Conservation (phyloP, 2,888 invertebrate species). For the Zelleria hepariella region DNA sequence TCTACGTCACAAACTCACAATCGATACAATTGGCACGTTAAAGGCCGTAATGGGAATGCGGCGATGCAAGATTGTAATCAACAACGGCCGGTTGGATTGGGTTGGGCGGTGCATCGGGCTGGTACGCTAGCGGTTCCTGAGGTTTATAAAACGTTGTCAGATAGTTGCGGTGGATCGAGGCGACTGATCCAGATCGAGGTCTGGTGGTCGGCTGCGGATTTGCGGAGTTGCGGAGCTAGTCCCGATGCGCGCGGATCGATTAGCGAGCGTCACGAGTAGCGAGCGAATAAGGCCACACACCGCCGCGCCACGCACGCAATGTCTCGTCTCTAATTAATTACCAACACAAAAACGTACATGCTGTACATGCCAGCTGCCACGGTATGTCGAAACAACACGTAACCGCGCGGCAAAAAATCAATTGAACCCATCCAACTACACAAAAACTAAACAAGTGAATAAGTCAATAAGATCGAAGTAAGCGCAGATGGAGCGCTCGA, state of each 20-base stretch:
- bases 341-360: conserved; percentile 8
- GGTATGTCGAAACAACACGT: conserved; percentile 4
- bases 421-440: conserved; percentile 14
- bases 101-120: conserved; percentile 14
- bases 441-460: conserved; percentile 14
- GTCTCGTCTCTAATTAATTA: conserved; percentile 13
- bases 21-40: conserved; percentile 50
- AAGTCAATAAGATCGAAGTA: conserved; percentile 31
- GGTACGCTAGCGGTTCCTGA: conserved; percentile 19
- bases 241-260: conserved; percentile 44
- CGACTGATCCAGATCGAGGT: conserved; percentile 62
- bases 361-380: background rate
- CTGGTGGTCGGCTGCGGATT: conserved; percentile 37
- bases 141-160: conserved; percentile 34
- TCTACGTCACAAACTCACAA: conserved; percentile 49
- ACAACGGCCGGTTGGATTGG: conserved; percentile 18
- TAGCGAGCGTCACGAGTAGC: conserved; percentile 37
- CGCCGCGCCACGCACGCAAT: conserved; percentile 13
- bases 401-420: conserved; percentile 13
- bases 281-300: conserved; percentile 19
- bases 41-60: conserved; percentile 45
- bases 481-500: conserved; percentile 23
- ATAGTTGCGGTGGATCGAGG: conserved; percentile 42
- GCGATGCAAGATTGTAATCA: conserved; percentile 44
- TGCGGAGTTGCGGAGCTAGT: conserved; percentile 23